Evolutionary conservation across 2,888 invertebrate genomes (phyloP).

Genomic region (Minunthozetes semirufus): DNA sequence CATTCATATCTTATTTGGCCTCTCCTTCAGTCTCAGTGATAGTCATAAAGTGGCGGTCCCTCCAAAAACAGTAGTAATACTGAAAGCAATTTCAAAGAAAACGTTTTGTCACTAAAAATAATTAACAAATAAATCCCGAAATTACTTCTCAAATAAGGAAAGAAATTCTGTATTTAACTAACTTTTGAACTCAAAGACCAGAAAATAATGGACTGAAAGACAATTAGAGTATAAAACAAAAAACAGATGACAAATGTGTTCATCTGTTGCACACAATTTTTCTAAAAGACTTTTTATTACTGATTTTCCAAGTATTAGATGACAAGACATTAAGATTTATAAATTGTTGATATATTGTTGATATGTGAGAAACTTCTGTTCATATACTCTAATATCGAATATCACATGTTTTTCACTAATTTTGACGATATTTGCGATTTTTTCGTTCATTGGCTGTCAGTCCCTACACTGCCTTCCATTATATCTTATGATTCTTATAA

Average conservation of each 20-base stretch:
- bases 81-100: neutral
- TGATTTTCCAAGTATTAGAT: constrained; percentile 4
- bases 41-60: neutral
- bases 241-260: neutral
- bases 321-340: constrained; percentile 13
- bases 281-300: neutral
- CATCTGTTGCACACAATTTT: neutral
- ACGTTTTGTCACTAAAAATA: neutral
- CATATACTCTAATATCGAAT: neutral
- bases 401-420: neutral
- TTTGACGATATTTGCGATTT: neutral
- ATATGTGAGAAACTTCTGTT: neutral
- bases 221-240: neutral
- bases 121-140: neutral
- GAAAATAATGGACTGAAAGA: neutral
- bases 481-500: neutral
- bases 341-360: no score
- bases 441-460: neutral
- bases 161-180: neutral
- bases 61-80: neutral
- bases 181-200: neutral
- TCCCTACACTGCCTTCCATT: neutral
- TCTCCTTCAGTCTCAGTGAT: neutral
- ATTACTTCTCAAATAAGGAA: neutral
- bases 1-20: constrained; percentile 11